Evolutionary conservation across 2,113 vertebrate genomes (phyloP), one percentile per base, ranked within the genome.

Genomic region (Tursiops truncatus): DNA sequence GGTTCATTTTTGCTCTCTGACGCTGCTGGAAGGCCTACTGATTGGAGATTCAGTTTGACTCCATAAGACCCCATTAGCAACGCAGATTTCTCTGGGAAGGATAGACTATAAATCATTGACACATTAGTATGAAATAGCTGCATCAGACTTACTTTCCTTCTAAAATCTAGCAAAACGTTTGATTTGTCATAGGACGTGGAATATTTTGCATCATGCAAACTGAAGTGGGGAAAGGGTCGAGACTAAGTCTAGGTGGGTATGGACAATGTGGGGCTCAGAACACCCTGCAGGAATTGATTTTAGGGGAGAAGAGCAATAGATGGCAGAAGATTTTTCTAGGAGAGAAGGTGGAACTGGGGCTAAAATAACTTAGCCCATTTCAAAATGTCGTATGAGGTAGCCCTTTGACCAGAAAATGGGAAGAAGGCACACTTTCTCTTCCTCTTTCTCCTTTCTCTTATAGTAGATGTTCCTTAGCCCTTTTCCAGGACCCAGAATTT

Each of bases 61-160:
- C 36, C n/a, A 25, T 17, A 91, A 33, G 87, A 58, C 2, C 2
- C 4, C 44, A 65, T 90, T 95, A 89, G 36, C 87, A 95, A 85
- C 62, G 26, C 53, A 96, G 56, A 96, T 85, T 93, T 67, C 60
- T 93, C 31, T 91, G 74, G 60, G 70, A 70, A 88, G 8, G 23
- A 58, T 62, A 91, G 36, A 67, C 33, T 85, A n/a, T 83, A 74
- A 80, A 58, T 89, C 41, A 89, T 67, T 96, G 76, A 91, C 31
- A 81, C 21, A 71, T 91, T 93, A 89, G 62, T 67, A 89, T 86
- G 60, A 76, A 96, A 71, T 65, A 74, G 50, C 28, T 89, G 8
- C 2, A 60, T 97, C 33, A 91, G 36, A 93, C 80, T 96, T 95
- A 84, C 25, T 96, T 86, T 73, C 65, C 58, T 87, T 81, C 82